phyloP scores from a whole-genome alignment of 1,140 invertebrate genomes.

The Drosophila lowei region DNA sequence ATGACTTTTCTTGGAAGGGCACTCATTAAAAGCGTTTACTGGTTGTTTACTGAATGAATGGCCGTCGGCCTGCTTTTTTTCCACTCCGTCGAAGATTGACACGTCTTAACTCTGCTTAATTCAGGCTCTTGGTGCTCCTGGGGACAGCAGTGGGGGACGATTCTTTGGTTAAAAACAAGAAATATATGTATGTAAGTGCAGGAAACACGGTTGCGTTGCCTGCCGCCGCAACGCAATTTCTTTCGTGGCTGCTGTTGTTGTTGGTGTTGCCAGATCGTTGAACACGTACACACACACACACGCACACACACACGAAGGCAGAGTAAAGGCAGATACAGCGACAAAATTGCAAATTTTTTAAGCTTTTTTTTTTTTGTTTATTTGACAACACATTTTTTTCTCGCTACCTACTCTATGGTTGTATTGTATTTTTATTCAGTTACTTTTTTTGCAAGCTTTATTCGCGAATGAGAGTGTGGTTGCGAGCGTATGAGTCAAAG shows the following conservation, averaged over 20 bases:
- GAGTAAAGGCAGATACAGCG: slow-evolving; percentile 7
- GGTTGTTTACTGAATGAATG: slow-evolving; percentile 22
- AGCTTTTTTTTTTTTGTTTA: slow-evolving; percentile 59
- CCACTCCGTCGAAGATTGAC: too few species aligned
- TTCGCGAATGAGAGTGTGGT: slow-evolving; percentile 4
- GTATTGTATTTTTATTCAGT: slow-evolving; percentile 33
- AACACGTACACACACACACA: slow-evolving; percentile 27
- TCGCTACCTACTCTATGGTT: slow-evolving; percentile 5
- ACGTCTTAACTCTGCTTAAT: too few species aligned
- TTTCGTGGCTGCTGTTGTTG: slow-evolving; percentile 69
- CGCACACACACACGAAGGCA: slow-evolving; percentile 26
- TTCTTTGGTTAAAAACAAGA: slow-evolving; percentile 14
- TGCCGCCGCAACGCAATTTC: slow-evolving; percentile 71
- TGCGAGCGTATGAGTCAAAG: slow-evolving; percentile 53
- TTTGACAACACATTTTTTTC: slow-evolving; percentile 56
- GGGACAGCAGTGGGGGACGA: slow-evolving; percentile 3
- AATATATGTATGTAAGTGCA: slow-evolving; percentile 15
- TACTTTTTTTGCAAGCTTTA: slow-evolving; percentile 60
- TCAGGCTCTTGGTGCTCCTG: background rate
- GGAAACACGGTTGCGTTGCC: slow-evolving; percentile 17
- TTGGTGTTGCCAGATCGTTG: slow-evolving; percentile 73
- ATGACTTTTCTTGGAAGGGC: slow-evolving; percentile 27
- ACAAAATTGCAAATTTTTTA: slow-evolving; percentile 64
- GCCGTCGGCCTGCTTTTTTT: background rate
- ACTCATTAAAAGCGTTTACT: slow-evolving; percentile 41